phyloP scores from a whole-genome alignment of 2,113 vertebrate genomes.

The Otus sunia region DNA sequence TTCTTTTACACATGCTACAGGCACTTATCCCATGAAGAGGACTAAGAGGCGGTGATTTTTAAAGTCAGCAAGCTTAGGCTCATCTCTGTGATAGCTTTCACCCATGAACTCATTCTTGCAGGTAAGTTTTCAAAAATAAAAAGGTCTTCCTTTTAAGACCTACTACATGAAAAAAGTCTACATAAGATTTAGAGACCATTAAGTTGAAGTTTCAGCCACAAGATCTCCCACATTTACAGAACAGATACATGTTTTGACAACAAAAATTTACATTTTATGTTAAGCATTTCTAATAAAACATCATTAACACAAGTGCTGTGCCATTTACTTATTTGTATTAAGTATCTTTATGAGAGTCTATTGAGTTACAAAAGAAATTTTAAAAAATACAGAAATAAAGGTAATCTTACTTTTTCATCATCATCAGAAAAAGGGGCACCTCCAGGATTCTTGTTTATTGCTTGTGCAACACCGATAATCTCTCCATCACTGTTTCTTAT shows the following conservation, averaged over 20 bases:
- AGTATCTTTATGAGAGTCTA: not conserved
- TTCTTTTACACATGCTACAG: not conserved
- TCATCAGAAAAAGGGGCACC: slow-evolving; percentile 92
- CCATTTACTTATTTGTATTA: not conserved
- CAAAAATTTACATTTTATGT: not conserved
- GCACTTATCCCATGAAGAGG: not conserved
- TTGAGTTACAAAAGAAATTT: not conserved
- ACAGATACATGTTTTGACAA: not conserved
- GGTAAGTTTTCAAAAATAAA: not conserved
- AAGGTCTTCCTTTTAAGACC: not conserved
- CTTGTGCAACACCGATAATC: slow-evolving; percentile 95
- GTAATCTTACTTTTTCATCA: slow-evolving; percentile 90
- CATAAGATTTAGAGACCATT: not conserved
- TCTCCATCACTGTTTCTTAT: slow-evolving; percentile 95
- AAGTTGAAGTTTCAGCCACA: not conserved
- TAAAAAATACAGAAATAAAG: not conserved
- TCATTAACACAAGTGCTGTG: not conserved
- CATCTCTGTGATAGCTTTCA: not conserved
- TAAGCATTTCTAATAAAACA: not conserved
- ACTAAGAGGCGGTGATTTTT: not conserved
- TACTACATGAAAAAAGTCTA: not conserved
- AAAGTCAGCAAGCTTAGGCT: not conserved
- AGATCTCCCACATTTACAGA: not conserved
- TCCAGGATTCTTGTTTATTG: slow-evolving; percentile 94
- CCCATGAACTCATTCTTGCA: not conserved